Conservation (phyloP, 2,113 vertebrate species). For the zebrafish (Danio rerio) region DNA sequence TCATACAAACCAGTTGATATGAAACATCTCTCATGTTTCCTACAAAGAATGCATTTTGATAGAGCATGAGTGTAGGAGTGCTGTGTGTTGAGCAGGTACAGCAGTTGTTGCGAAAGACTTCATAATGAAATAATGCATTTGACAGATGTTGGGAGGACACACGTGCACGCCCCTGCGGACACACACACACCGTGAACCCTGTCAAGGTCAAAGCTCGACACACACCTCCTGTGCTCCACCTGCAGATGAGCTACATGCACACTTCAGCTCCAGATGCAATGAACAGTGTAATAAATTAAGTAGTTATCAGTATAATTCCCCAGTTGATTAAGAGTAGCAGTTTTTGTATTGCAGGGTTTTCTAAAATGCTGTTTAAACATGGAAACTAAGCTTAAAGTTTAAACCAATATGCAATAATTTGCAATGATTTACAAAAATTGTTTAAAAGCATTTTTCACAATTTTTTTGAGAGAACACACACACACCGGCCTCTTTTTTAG, state of each 20-base stretch:
- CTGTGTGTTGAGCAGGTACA: constrained; percentile 17
- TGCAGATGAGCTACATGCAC: not conserved
- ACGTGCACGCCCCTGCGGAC: not conserved
- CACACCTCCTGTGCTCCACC: constrained; percentile 19
- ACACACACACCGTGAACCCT: constrained; percentile 28
- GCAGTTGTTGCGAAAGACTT: not conserved
- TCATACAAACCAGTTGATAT: not conserved
- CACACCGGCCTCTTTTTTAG: too few species aligned
- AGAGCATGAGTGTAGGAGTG: not conserved
- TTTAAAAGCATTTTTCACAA: too few species aligned
- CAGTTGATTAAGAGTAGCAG: too few species aligned
- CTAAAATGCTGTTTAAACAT: too few species aligned
- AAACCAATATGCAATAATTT: too few species aligned
- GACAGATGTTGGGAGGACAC: constrained; percentile 43
- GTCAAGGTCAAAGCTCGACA: constrained; percentile 24
- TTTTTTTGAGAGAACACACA: too few species aligned
- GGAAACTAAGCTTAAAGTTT: too few species aligned
- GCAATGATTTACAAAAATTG: too few species aligned
- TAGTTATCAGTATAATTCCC: too few species aligned
- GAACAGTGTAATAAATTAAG: too few species aligned
- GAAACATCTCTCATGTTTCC: constrained; percentile 24
- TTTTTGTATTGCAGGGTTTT: too few species aligned
- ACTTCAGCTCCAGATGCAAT: not conserved
- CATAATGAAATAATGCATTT: constrained; percentile 31
- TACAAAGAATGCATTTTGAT: constrained; percentile 12